Conservation (phyloP, 37 sponge, comb jelly and placozoan species). For the Ephydatia muelleri region DNA sequence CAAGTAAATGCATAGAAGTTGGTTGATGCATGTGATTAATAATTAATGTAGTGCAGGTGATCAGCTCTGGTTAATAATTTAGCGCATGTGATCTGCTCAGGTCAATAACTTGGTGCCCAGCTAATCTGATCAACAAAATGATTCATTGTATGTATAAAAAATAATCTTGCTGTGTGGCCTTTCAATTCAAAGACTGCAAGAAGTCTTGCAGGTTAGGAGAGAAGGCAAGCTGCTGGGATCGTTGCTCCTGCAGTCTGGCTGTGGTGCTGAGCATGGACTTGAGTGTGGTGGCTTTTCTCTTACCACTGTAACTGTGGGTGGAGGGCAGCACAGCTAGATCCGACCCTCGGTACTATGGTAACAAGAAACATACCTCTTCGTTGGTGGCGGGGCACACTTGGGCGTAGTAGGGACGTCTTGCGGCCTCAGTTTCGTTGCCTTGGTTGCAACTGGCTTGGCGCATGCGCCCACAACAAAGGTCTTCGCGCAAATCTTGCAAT, state of each 20-base stretch:
- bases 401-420: not conserved
- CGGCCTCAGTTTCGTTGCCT: not conserved
- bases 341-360: too few species aligned
- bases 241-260: not conserved
- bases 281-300: not conserved
- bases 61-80: too few species aligned
- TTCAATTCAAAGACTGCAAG: not conserved
- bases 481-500: not conserved
- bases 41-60: too few species aligned
- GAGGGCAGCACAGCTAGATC: not conserved
- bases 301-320: not conserved
- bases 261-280: not conserved
- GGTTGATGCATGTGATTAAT: too few species aligned
- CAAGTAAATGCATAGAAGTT: too few species aligned
- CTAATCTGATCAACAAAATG: too few species aligned
- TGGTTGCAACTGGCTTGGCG: not conserved
- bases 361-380: not conserved
- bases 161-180: too few species aligned
- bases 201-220: not conserved
- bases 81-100: too few species aligned
- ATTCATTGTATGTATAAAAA: too few species aligned
- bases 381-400: not conserved
- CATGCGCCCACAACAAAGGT: not conserved
- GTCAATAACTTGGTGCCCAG: too few species aligned
- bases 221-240: not conserved